Conservation (phyloP, 2,113 vertebrate genomes). For the Nematolebias whitei region DNA sequence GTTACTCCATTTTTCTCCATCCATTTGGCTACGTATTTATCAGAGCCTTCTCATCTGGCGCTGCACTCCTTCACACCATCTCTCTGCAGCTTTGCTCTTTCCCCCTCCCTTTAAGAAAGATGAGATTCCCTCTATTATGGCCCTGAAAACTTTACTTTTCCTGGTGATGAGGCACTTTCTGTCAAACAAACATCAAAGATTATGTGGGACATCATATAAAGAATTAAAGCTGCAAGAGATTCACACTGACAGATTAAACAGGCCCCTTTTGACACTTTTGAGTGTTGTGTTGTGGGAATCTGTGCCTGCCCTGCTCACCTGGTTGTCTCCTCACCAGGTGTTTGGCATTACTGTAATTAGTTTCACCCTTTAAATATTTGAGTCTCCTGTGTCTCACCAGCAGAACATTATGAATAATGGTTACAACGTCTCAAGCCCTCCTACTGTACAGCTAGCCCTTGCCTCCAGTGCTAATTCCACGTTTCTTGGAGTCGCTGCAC, state of each 20-base stretch:
- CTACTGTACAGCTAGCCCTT: too few species aligned
- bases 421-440: too few species aligned
- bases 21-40: slow-evolving; percentile 35
- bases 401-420: too few species aligned
- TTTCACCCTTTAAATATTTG: too few species aligned
- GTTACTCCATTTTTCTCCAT: slow-evolving; percentile 10
- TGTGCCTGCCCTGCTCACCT: too few species aligned
- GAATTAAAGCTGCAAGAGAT: not conserved
- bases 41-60: slow-evolving; percentile 12
- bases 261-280: too few species aligned
- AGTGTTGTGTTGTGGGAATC: too few species aligned
- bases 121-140: slow-evolving; percentile 44
- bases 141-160: slow-evolving; percentile 43
- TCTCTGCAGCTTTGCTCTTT: slow-evolving; percentile 31
- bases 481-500: too few species aligned
- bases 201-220: not conserved
- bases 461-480: too few species aligned
- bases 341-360: too few species aligned
- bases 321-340: too few species aligned
- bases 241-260: not conserved
- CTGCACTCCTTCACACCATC: slow-evolving; percentile 27
- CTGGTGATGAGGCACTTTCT: slow-evolving; percentile 48
- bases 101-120: slow-evolving; percentile 25
- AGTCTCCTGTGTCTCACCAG: too few species aligned
- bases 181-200: slow-evolving; percentile 44